A percentile compares a stretch with the other conserved stretches of the same genome.
phyloP scores from a whole-genome alignment of 2,113 vertebrate species.

The Perca fluviatilis region DNA sequence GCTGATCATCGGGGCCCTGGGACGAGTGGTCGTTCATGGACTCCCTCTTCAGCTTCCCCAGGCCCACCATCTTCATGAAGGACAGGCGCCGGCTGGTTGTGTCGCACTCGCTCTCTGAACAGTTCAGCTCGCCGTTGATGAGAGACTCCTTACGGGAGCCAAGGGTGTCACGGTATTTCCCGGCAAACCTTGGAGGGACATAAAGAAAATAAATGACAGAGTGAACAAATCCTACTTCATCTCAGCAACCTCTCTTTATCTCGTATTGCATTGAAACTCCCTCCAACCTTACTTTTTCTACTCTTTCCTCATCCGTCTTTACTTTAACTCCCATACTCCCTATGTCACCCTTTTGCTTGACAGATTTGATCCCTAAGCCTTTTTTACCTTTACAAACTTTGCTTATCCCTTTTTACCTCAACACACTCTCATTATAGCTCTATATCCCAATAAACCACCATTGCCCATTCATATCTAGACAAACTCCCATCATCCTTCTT shows the following conservation, averaged over 20 bases:
- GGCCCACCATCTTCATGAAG: conserved; percentile 88
- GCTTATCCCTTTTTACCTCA: not conserved
- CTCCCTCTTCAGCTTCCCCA: conserved; percentile 83
- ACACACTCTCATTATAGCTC: not conserved
- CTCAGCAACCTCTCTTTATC: not conserved
- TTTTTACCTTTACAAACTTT: not conserved
- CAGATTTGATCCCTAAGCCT: not conserved
- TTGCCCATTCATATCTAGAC: no score
- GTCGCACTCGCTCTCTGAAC: conserved; percentile 74
- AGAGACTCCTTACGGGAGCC: conserved; percentile 76
- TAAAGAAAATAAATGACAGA: no score
- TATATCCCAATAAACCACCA: no score
- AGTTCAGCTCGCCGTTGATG: conserved; percentile 66
- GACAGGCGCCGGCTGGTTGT: conserved; percentile 80
- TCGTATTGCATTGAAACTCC: not conserved
- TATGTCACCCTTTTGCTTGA: not conserved
- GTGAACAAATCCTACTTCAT: not conserved
- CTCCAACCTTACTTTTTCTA: not conserved
- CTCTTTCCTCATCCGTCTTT: not conserved
- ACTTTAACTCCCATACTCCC: not conserved
- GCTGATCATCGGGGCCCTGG: conserved; percentile 72
- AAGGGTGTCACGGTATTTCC: conserved; percentile 77
- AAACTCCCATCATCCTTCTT: no score
- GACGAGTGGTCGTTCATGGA: conserved; percentile 82
- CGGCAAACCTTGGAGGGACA: conserved; percentile 76